Conservation (phyloP, 2,797 vertebrate genomes). For the Chanos chanos region DNA sequence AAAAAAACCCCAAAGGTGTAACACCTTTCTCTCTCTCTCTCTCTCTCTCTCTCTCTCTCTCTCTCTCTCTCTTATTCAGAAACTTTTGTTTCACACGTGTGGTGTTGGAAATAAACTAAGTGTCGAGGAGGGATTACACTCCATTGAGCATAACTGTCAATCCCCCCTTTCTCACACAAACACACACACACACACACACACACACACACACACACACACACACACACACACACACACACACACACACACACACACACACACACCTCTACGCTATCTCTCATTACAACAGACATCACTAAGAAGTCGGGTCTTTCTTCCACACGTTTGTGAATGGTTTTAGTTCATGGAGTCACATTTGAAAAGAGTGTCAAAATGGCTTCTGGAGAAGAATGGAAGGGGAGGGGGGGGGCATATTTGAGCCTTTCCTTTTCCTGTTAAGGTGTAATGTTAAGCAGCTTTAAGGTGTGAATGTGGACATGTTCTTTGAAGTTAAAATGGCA, state of each 20-base stretch:
- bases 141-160: slow-evolving; percentile 33
- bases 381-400: background rate
- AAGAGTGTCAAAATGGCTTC: slow-evolving; percentile 14
- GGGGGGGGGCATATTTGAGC: slow-evolving; percentile 32
- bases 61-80: slow-evolving; percentile 22
- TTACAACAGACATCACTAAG: slow-evolving; percentile 7
- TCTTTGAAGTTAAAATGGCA: slow-evolving; percentile 69
- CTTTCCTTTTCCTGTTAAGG: slow-evolving; percentile 47
- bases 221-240: background rate
- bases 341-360: slow-evolving; percentile 29
- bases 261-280: slow-evolving; percentile 16
- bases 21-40: background rate
- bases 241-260: background rate
- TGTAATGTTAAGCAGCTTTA: slow-evolving; percentile 23
- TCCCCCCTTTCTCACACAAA: slow-evolving; percentile 23
- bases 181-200: background rate
- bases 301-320: slow-evolving; percentile 29
- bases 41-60: background rate
- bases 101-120: slow-evolving; percentile 20
- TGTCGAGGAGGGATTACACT: slow-evolving; percentile 38
- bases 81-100: slow-evolving; percentile 54
- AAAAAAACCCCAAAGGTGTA: background rate
- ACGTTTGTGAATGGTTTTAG: slow-evolving; percentile 44
- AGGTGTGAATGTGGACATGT: slow-evolving; percentile 52
- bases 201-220: background rate